Evolutionary conservation across 1,140 invertebrate genomes (phyloP), one percentile per base, ranked within the genome.

Genomic region (Drosophila pachea): DNA sequence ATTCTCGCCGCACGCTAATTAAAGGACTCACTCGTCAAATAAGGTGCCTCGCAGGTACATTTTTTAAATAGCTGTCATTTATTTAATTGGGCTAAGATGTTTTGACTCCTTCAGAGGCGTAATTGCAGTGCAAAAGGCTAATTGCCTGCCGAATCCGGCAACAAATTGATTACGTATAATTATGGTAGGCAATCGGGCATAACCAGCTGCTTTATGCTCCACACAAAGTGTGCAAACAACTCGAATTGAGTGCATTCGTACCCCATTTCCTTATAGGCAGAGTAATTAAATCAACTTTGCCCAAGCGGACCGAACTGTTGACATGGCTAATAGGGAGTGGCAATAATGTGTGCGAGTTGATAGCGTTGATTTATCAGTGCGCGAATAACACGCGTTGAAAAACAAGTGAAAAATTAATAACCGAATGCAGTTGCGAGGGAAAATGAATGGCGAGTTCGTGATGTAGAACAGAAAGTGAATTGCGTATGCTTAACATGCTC

Each of bases 21-120:
- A 83, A 84, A 83, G 81, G 81, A 84, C 78, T 68, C 60, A 62
- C 62, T 9, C 63, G n/a, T 22, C 22, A 22, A 22, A 22, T 22
- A 22, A 22, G 22, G 54, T 58, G 47, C 64, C 64, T 78, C 58
- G 60, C 63, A 70, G 63, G 36, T 63, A 35, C 54, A 56, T 82
- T 73, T 45, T 56, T 33, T 22, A 35, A 35, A 38, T 65, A 42
- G 52, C 68, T 58, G 75, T 75, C 78, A 69, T 78, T 63, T 62
- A 86, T 68, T 69, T 86, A 83, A 83, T 84, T 83, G 81, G 64
- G 61, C 72, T 48, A 60, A 76, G 68, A 83, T 70, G 68, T 79
- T 74, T 54, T 68, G 66, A 64, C 71, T 59, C 43, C 14, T 12
- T 22, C 67, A 52, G 52, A 50, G 53, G 64, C 48, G 62, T 84